These are phyloP conservation scores for Stomatorhinus ivindoensis DNA, from an alignment of 2,113 vertebrate species.

Conservation along the genomic window DNA sequence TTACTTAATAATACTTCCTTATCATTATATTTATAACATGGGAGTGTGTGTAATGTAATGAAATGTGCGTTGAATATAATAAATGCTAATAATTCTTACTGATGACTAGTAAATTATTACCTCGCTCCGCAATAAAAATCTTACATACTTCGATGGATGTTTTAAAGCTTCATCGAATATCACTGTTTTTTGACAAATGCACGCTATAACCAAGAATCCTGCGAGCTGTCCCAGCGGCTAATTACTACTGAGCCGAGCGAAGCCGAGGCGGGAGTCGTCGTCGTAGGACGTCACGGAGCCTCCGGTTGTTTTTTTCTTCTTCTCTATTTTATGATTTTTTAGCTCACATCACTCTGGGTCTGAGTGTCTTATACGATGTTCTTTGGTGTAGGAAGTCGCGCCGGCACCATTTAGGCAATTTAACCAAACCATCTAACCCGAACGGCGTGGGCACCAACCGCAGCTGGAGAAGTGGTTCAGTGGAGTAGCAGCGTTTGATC, in stretches of 20 bases:
- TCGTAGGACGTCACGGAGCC: neutral
- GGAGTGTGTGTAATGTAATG: neutral
- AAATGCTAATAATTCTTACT: neutral
- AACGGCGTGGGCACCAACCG: neutral
- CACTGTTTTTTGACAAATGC: too few relatives aligned
- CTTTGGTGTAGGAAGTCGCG: neutral
- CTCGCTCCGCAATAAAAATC: neutral
- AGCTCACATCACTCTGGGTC: neutral
- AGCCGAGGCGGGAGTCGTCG: neutral
- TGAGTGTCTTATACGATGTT: neutral
- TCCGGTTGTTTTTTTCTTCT: neutral
- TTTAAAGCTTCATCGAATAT: too few relatives aligned
- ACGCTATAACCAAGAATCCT: too few relatives aligned
- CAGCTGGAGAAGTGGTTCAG: neutral
- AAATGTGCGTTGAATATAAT: neutral
- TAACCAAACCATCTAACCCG: neutral
- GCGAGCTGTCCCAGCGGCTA: slow-evolving; percentile 58
- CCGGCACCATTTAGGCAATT: neutral
- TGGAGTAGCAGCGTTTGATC: neutral
- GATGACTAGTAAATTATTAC: neutral
- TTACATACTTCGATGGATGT: neutral
- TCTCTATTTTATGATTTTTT: neutral
- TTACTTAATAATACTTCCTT: too few relatives aligned
- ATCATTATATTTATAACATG: neutral
- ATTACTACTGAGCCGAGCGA: neutral